phyloP scores from a whole-genome alignment of 2,113 vertebrate species.

The Clarias gariepinus region DNA sequence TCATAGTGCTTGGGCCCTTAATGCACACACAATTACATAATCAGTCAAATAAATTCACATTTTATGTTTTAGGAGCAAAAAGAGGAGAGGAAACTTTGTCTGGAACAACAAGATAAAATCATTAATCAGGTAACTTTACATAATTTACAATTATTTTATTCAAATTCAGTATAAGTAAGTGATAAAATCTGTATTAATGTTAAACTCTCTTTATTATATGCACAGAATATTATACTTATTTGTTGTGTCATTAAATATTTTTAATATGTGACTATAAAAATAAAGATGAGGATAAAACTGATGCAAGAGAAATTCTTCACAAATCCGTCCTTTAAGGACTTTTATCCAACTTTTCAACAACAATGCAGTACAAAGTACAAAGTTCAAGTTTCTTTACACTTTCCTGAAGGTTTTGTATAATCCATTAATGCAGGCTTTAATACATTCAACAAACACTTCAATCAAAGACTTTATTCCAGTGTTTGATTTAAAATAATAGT shows the following conservation, averaged over 20 bases:
- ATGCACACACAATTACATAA: background rate
- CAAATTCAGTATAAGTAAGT: background rate
- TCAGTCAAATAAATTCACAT: background rate
- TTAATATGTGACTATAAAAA: background rate
- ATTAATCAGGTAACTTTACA: constrained; percentile 26
- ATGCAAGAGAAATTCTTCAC: background rate
- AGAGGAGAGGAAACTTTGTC: constrained; percentile 29
- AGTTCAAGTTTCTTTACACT: background rate
- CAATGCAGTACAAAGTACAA: background rate
- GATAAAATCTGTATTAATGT: background rate
- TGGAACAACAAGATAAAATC: constrained; percentile 25
- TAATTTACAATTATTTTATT: background rate
- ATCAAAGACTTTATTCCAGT: background rate
- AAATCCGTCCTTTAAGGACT: background rate
- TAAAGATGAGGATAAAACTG: background rate
- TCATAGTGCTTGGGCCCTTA: too few relatives aligned
- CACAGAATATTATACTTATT: background rate
- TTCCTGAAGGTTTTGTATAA: background rate
- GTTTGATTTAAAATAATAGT: background rate
- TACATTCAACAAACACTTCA: background rate
- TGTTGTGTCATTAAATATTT: background rate
- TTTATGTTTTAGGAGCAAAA: constrained; percentile 39
- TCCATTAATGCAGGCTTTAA: background rate
- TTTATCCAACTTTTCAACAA: background rate
- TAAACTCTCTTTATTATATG: background rate